Percentiles rank a stretch among this genome's conserved stretches.
These are phyloP conservation scores for Chaetorhynchus papuensis DNA, from an alignment of 2,113 vertebrate genomes.

Conservation along the genomic window DNA sequence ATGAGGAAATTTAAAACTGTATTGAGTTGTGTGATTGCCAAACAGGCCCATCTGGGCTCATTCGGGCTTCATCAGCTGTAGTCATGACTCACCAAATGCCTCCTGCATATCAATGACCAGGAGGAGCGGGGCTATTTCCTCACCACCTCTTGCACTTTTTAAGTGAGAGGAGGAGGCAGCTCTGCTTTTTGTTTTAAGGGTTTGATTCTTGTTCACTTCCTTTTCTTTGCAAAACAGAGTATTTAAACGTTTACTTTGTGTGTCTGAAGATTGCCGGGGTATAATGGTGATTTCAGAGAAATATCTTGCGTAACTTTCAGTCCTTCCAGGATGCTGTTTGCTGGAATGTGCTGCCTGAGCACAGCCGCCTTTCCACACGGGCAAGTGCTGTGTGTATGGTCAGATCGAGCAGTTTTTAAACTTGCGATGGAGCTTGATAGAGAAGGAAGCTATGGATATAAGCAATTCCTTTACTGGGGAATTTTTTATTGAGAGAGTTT, in stretches of 20 bases:
- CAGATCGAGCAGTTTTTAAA: not conserved
- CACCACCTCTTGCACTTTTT: not conserved
- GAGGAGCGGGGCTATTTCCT: not conserved
- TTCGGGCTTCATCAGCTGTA: not conserved
- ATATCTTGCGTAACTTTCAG: not conserved
- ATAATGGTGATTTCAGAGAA: not conserved
- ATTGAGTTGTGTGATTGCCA: not conserved
- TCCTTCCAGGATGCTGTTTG: not conserved
- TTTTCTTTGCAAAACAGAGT: not conserved
- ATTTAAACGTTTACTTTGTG: not conserved
- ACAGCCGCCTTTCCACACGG: not conserved
- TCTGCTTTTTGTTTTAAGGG: not conserved
- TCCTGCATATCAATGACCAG: not conserved
- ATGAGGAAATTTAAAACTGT: not conserved
- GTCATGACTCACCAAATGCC: not conserved
- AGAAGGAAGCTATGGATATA: not conserved
- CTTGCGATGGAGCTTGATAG: not conserved
- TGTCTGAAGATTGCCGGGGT: not conserved
- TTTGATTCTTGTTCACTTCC: not conserved
- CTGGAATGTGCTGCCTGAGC: not conserved
- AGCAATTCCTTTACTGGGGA: not conserved
- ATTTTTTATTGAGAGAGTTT: not conserved
- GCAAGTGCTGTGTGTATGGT: not conserved
- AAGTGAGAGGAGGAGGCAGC: not conserved
- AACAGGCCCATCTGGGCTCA: not conserved